Percentiles rank a stretch among this genome's conserved stretches.
Conservation (phyloP, 2,888 invertebrate genomes). For the Oscheius onirici region DNA sequence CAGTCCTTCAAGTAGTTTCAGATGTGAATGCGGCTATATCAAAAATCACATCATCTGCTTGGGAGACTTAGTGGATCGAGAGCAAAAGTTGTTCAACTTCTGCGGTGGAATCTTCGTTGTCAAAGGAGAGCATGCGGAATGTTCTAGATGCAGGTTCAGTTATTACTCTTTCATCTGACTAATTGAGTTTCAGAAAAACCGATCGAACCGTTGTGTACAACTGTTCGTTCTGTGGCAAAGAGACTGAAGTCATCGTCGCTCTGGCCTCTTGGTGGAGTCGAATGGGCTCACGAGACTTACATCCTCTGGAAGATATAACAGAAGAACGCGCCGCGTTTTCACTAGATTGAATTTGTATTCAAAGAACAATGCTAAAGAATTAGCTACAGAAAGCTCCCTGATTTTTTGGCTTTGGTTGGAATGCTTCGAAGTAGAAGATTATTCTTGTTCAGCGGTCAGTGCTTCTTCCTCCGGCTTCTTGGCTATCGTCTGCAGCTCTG, state of each 20-base stretch:
- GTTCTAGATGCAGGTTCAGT: conserved; percentile 15
- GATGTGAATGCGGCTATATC: conserved; percentile 28
- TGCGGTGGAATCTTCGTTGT: conserved; percentile 30
- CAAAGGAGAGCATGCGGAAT: conserved; percentile 22
- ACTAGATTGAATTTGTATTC: not conserved
- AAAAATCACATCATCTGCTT: conserved; percentile 31
- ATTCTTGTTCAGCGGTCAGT: not conserved
- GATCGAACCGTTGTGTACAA: conserved; percentile 22
- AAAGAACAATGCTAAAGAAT: not conserved
- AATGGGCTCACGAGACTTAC: conserved; percentile 8
- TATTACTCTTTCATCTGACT: no score
- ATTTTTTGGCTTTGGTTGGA: not conserved
- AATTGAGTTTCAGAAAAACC: conserved; percentile 10
- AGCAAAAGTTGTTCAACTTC: conserved; percentile 28
- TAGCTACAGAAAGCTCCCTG: not conserved
- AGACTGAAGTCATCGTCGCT: conserved; percentile 19
- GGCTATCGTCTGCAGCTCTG: conserved; percentile 78
- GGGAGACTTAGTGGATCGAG: conserved; percentile 27
- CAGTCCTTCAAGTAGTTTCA: not conserved
- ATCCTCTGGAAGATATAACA: conserved; percentile 7
- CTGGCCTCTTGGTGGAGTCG: not conserved
- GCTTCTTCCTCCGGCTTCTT: conserved; percentile 14
- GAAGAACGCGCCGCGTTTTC: conserved; percentile 6
- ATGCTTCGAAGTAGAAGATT: not conserved
- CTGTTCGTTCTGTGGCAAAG: conserved; percentile 25